A percentile compares a stretch with the other conserved stretches of the same genome.
Conservation (phyloP, 2,888 invertebrate species). For the Aleiodes alternator region DNA sequence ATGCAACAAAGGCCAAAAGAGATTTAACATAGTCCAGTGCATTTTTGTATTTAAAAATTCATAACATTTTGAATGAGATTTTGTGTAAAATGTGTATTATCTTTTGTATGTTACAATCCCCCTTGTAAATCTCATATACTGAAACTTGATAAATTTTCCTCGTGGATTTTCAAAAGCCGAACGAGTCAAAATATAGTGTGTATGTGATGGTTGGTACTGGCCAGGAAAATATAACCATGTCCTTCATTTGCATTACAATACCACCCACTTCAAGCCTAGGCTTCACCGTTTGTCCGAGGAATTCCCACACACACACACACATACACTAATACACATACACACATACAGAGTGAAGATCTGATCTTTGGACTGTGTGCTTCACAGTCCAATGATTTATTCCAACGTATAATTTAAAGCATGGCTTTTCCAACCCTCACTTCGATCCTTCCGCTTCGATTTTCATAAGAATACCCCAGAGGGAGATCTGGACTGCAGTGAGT, state of each 20-base stretch:
- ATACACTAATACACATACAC: background rate
- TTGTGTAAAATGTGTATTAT: slow-evolving; percentile 18
- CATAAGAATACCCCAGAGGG: slow-evolving; percentile 47
- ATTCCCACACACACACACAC: background rate
- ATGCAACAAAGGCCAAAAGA: background rate
- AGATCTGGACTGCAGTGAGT: background rate
- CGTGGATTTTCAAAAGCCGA: slow-evolving; percentile 54
- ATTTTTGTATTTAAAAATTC: slow-evolving; percentile 16
- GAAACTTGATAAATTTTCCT: slow-evolving; percentile 37
- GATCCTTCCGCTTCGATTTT: slow-evolving; percentile 50
- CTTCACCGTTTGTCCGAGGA: slow-evolving; percentile 51
- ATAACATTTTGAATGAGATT: slow-evolving; percentile 3
- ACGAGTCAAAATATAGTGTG: slow-evolving; percentile 44
- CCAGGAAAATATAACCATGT: slow-evolving; percentile 9
- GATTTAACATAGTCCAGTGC: background rate
- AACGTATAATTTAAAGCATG: slow-evolving; percentile 54
- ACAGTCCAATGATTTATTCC: slow-evolving; percentile 56
- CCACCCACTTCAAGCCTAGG: slow-evolving; percentile 40
- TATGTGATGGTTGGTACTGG: slow-evolving; percentile 2
- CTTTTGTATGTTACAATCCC: slow-evolving; percentile 44
- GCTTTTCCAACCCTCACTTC: slow-evolving; percentile 17
- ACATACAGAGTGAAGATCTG: slow-evolving; percentile 41
- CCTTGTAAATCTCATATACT: slow-evolving; percentile 51
- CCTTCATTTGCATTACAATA: slow-evolving; percentile 57
- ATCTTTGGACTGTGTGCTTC: slow-evolving; percentile 44